Conservation (phyloP, 2,113 vertebrate species). For the Brienomyrus longianalis region DNA sequence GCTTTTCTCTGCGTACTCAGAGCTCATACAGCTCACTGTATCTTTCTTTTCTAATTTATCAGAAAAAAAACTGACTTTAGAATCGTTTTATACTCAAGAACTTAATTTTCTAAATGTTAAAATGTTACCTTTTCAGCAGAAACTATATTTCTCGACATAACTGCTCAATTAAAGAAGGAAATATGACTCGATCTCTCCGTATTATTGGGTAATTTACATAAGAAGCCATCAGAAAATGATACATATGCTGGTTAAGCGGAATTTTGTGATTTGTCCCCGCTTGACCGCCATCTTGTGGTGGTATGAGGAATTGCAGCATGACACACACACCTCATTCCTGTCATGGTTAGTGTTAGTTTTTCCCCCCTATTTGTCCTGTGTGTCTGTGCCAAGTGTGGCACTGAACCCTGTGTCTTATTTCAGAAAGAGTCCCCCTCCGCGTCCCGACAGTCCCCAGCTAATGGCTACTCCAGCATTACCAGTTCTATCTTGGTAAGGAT, state of each 20-base stretch:
- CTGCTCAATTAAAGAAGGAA: not conserved
- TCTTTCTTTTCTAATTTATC: not conserved
- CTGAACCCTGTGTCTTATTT: conserved; percentile 98
- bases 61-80: not conserved
- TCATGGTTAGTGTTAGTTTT: not conserved
- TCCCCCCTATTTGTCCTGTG: conserved; percentile 15
- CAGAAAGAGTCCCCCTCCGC: conserved; percentile 98
- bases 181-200: not conserved
- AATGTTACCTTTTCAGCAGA: not conserved
- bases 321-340: not conserved
- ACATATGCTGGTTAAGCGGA: not conserved
- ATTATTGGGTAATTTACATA: not conserved
- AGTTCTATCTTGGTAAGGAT: conserved; percentile 99
- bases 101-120: not conserved
- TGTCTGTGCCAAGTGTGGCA: conserved; percentile 38
- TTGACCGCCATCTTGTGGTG: conserved; percentile 37
- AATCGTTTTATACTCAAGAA: not conserved
- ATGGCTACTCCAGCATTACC: conserved; percentile 99
- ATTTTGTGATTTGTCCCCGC: not conserved
- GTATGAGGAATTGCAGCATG: conserved; percentile 20
- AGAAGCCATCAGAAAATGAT: not conserved
- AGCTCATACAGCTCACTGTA: not conserved
- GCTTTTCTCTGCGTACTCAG: not conserved
- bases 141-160: not conserved
- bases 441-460: conserved; percentile 97